Base-by-base conservation (phyloP, 2,888 invertebrate genomes). In the Proisotoma minuta region DNA sequence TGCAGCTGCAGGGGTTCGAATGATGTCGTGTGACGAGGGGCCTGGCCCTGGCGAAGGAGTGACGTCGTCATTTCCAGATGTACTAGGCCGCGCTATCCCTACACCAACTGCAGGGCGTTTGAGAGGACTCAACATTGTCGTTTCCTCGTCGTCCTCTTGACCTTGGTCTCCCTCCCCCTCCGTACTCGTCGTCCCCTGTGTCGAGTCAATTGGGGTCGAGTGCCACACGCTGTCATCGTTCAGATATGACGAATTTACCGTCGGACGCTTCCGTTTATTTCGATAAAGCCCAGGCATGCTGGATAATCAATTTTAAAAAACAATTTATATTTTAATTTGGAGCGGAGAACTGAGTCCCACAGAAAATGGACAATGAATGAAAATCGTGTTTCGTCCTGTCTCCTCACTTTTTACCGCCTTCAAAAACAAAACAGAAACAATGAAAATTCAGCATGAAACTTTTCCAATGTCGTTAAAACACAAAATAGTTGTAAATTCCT, bases 181-280 rank as follows among this genome's bases (percentile, higher is more conserved):
- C 4, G 18, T 3, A 3, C 20, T 18, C 12, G 29, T 34, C 18
- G 3, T 4, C 12, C 26, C 52, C 12, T 27, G 26, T 4, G 23
- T 61, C 56, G 47, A n/a, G 18, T 59, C 50, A 29, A 60, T 47
- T 4, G 65, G 59, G 5, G 65, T 65, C n/a, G 65, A 65, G 34
- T 65, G 65, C 65, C 65, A 65, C 3, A 65, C 57, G 12, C 52
- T 59, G 18, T 58, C 47, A 3, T 58, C 62, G 39, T 59, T 58
- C 18, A 47, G 28, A 1, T 27, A 49, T 1, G 62, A 57, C 20
- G 59, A 50, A 39, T 59, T 51, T 47, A 56, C 56, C 8, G 59
- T 57, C 5, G 59, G 4, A 15, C 62, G 59, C 27, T 62, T 65
- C 1, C 62, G 40, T 23, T 59, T 59, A 43, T 24, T 27, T 18